These are phyloP conservation scores for Vireo altiloquus DNA, from an alignment of 2,113 vertebrate genomes.

Conservation along the genomic window DNA sequence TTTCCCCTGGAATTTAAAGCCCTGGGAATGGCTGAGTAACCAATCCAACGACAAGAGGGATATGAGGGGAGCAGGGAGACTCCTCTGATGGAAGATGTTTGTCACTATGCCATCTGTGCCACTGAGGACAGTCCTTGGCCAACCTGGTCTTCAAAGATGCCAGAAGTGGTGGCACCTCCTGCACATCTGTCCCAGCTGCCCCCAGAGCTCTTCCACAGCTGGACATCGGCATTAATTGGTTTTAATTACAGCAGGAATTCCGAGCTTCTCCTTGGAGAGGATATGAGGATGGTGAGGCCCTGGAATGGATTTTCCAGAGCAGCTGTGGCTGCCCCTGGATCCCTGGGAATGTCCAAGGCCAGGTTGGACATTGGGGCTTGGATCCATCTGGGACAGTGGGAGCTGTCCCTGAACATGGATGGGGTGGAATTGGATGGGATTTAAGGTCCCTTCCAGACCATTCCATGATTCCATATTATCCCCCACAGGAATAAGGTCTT, in stretches of 20 bases:
- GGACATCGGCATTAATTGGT: fast-evolving
- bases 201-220: neutral
- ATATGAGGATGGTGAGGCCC: fast-evolving
- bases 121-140: neutral
- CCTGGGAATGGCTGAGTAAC: neutral
- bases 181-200: neutral
- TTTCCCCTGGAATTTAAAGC: neutral
- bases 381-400: fast-evolving
- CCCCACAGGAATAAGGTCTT: neutral
- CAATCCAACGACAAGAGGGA: fast-evolving
- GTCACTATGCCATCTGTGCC: fast-evolving
- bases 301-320: neutral
- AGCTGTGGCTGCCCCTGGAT: neutral
- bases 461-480: neutral
- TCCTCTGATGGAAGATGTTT: neutral
- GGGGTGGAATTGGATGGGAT: fast-evolving
- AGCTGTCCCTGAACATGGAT: neutral
- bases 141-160: neutral
- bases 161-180: fast-evolving
- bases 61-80: fast-evolving
- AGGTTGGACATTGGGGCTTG: neutral
- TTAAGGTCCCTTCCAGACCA: neutral
- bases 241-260: neutral
- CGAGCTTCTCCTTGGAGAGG: neutral
- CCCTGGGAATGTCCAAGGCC: neutral